These are phyloP conservation scores for Tetranychus truncatus DNA, from an alignment of 2,888 invertebrate species.

Conservation along the genomic window DNA sequence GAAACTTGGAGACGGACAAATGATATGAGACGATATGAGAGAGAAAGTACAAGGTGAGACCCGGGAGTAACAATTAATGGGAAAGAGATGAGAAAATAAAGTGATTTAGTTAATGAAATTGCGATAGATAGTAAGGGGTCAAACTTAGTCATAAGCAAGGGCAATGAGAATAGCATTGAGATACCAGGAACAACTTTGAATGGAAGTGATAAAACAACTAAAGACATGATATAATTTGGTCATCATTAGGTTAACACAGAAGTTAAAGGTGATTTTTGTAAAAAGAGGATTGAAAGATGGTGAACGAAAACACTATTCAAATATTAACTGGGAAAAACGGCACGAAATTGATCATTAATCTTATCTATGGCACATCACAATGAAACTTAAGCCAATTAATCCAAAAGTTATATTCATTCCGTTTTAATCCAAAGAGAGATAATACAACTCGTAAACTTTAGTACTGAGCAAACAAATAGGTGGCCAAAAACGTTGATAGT, in stretches of 20 bases:
- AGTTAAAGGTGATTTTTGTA: background rate
- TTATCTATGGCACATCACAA: background rate
- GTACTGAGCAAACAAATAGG: too few species aligned
- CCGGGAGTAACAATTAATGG: background rate
- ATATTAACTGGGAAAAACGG: too few species aligned
- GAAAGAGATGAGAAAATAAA: background rate
- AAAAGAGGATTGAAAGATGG: background rate
- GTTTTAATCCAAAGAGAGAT: background rate
- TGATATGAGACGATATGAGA: conserved; percentile 1
- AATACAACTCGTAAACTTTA: background rate
- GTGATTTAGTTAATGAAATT: background rate
- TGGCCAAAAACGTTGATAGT: background rate
- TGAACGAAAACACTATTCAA: background rate
- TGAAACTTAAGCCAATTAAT: background rate
- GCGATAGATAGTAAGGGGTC: conserved; percentile 1
- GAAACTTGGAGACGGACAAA: background rate
- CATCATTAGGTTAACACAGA: background rate
- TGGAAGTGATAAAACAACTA: conserved; percentile 1
- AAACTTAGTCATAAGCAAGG: background rate
- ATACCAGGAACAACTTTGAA: background rate
- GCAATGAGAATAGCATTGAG: background rate
- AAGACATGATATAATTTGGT: background rate
- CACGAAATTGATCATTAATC: background rate
- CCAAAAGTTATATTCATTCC: background rate
- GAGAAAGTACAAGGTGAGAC: background rate